Evolutionary conservation across 2,113 vertebrate genomes (phyloP), one percentile per base, ranked within the genome.

Genomic region (Podilymbus podiceps): DNA sequence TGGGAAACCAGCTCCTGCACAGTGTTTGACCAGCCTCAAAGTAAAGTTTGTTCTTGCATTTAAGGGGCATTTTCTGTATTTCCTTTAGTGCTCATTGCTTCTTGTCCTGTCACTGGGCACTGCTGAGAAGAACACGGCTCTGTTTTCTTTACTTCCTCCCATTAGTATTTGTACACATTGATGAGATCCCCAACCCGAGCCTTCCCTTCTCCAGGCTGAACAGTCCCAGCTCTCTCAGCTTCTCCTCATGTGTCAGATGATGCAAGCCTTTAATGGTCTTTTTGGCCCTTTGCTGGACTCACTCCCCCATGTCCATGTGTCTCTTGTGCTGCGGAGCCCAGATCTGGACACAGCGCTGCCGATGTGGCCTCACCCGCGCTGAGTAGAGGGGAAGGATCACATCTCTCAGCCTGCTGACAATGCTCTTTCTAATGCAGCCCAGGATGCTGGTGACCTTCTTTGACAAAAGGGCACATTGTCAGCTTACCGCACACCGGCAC

Each of bases 131-230:
- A 42, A 12, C 8, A 44, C 64, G 44, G 3, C 21, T 88, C 22
- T 64, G 11, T 31, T 23, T 20, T n/a, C 56, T 77, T 69, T 55
- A 8, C 14, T 64, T 15, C 30, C 15, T 73, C 28, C 9, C 28
- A 23, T 17, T 3, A 33, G 2, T 73, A 18, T 67, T 78, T 67
- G 15, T 53, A 14, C 40, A 40, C 4, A 15, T 2, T 59, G 44
- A 11, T 67, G 28, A 52, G 9, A 56, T 8, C 3, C 19, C 28
- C 5, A 38, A 8, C 15, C 19, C 0, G 0, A 49, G 11, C 21
- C 35, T 89, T 38, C n/a, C 64, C 13, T 35, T 68, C 58, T 50
- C 27, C 16, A 44, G 42, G 13, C 7, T 56, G 28, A 86, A 30
- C 38, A 58, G n/a, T 27, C 11, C 5, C 60, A 71, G 6, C 30